Evolutionary conservation across 1,140 invertebrate genomes (phyloP), one percentile per base, ranked within the genome.

Genomic region (Heliothis virescens): DNA sequence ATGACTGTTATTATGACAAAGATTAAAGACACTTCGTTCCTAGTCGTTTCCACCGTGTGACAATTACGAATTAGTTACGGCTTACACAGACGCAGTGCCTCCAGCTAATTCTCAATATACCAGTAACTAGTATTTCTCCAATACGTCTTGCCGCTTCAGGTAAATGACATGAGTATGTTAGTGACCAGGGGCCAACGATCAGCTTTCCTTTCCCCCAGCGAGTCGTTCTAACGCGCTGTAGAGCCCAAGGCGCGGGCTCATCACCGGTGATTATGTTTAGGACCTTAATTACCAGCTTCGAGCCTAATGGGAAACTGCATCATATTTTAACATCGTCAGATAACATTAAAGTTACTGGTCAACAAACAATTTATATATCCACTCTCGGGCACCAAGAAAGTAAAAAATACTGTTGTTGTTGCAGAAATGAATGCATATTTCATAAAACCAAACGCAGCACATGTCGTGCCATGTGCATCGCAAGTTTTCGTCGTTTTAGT

Each of bases 201-300:
- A 76, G 74, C 74, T 65, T 76, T 76, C 60, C 74, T 76, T 76
- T 76, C 74, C 60, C 60, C 74, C 60, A 65, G 74, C 74, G 16
- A 76, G 48, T 60, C 9, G 53, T 53, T 76, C 74, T 76, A 76
- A 76, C 60, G 34, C 53, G 60, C 26, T n/a, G 57, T 9, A 50
- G 16, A 18, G 60, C 59, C 74, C 21, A 2, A 11, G 74, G 74
- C 74, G 47, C 63, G 10, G 60, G 74, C 60, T 62, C 74, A 76
- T 76, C 74, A 76, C 65, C 29, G 34, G 73, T 76, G 18, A 80
- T 80, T 80, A 80, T 76, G n/a, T 80, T 81, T 71, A 77, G 74
- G 75, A 76, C 67, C 80, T 71, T 81, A 71, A 81, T 81, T 77
- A 77, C 57, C 57, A 76, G 57, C 55, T 53, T 12, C 65, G 29